phyloP scores from a whole-genome alignment of 2,888 invertebrate genomes.

The Andrena camellia region DNA sequence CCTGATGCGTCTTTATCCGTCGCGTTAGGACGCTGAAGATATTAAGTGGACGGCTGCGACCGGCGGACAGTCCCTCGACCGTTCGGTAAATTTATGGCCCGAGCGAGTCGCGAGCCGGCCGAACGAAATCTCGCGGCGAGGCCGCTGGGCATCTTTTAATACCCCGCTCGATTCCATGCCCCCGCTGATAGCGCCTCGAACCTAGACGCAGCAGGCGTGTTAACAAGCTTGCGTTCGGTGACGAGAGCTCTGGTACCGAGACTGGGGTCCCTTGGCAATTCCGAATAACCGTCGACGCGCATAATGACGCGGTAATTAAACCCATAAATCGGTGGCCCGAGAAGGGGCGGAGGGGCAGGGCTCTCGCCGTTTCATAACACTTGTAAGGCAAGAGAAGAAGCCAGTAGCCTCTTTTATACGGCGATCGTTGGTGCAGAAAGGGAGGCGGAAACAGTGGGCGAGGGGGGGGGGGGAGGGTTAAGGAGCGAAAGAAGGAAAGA shows the following conservation, averaged over 20 bases:
- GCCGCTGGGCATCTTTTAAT: no score
- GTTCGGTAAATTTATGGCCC: slow-evolving; percentile 18
- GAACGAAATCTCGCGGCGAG: neutral
- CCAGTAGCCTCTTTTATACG: slow-evolving; percentile 61
- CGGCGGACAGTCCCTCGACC: neutral
- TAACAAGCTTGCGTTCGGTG: neutral
- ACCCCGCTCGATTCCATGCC: no score
- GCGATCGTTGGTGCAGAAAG: slow-evolving; percentile 14
- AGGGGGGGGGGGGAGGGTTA: neutral
- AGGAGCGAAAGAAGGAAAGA: slow-evolving; percentile 39
- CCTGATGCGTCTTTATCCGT: slow-evolving; percentile 45
- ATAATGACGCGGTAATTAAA: slow-evolving; percentile 66
- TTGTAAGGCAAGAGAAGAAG: slow-evolving; percentile 65
- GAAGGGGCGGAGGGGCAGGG: slow-evolving; percentile 29
- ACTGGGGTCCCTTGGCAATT: neutral
- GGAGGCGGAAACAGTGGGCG: slow-evolving; percentile 16
- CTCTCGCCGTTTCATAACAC: slow-evolving; percentile 71
- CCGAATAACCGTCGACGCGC: slow-evolving; percentile 37
- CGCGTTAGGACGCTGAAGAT: slow-evolving; percentile 14
- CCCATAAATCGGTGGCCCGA: slow-evolving; percentile 70
- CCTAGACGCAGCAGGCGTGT: neutral
- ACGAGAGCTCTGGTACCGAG: neutral
- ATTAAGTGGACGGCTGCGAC: slow-evolving; percentile 4
- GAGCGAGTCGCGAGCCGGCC: neutral
- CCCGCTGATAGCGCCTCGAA: neutral